phyloP scores from a whole-genome alignment of 2,888 invertebrate genomes.

The Heliconius sara region DNA sequence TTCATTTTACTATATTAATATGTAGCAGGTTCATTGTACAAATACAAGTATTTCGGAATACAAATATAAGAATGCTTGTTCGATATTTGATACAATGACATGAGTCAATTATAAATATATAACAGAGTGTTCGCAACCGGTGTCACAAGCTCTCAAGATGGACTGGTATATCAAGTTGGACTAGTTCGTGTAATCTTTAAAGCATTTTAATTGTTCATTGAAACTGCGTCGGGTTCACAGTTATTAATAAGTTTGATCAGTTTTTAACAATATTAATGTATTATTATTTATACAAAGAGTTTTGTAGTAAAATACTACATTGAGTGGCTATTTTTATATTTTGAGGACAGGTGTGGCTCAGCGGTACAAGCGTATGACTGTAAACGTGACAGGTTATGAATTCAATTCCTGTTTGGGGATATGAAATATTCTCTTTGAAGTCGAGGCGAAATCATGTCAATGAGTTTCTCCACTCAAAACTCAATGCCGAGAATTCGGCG shows the following conservation, averaged over 20 bases:
- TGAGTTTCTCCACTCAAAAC: too few relatives aligned
- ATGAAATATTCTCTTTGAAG: too few relatives aligned
- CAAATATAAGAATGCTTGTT: neutral
- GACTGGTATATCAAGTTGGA: constrained; percentile 43
- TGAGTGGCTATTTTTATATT: neutral
- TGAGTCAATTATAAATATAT: constrained; percentile 16
- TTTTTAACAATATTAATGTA: too few relatives aligned
- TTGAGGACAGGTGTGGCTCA: too few relatives aligned
- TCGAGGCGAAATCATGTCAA: too few relatives aligned
- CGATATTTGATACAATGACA: constrained; percentile 3
- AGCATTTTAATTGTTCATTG: constrained; percentile 39
- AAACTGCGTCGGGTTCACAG: neutral
- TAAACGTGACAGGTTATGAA: too few relatives aligned
- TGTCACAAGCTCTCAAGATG: constrained; percentile 40
- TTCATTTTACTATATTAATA: too few relatives aligned
- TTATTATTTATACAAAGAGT: neutral
- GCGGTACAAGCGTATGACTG: too few relatives aligned
- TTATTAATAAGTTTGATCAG: constrained; percentile 8
- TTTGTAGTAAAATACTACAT: neutral
- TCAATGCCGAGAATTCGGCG: too few relatives aligned
- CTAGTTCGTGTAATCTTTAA: constrained; percentile 39
- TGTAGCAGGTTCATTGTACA: neutral
- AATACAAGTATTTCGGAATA: neutral
- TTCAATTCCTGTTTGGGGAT: too few relatives aligned
- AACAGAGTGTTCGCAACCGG: constrained; percentile 36